Percentiles rank a stretch among this genome's conserved stretches.
phyloP scores from a whole-genome alignment of 2,113 vertebrate species.

The Xenopus tropicalis region DNA sequence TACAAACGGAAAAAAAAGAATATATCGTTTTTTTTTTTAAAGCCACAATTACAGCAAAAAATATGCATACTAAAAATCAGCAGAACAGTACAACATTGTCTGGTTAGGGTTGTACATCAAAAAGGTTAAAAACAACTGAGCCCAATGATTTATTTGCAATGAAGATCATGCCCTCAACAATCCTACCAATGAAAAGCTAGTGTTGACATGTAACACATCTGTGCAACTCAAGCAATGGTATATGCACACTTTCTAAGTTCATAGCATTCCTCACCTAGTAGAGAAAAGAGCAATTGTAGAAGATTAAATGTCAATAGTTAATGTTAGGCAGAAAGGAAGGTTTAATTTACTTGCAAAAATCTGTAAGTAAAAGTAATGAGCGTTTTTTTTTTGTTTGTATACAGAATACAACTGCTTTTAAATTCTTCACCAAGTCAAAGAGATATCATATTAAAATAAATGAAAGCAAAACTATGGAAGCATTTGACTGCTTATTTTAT shows the following conservation, averaged over 20 bases:
- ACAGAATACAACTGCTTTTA: too few species aligned
- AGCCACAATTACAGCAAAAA: too few species aligned
- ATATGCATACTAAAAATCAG: neutral
- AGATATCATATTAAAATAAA: too few species aligned
- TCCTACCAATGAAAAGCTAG: constrained; percentile 35
- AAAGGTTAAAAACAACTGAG: neutral
- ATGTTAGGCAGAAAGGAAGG: neutral
- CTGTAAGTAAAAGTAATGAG: too few species aligned
- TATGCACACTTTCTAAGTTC: constrained; percentile 33
- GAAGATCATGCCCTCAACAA: constrained; percentile 44
- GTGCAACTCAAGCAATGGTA: constrained; percentile 47
- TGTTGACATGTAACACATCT: constrained; percentile 51
- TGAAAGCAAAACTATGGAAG: too few species aligned
- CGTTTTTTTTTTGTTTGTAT: too few species aligned
- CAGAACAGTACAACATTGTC: neutral
- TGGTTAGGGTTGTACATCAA: neutral
- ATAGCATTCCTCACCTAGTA: constrained; percentile 62
- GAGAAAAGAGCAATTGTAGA: constrained; percentile 54
- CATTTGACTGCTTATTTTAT: too few species aligned
- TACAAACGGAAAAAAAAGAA: constrained; percentile 51
- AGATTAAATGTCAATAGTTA: constrained; percentile 64
- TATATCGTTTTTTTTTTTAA: neutral
- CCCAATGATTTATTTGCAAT: constrained; percentile 1
- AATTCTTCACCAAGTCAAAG: too few species aligned
- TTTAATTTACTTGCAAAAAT: neutral